phyloP scores from a whole-genome alignment of 92 coral and sea anemone genomes.

The Paramuricea clavata region DNA sequence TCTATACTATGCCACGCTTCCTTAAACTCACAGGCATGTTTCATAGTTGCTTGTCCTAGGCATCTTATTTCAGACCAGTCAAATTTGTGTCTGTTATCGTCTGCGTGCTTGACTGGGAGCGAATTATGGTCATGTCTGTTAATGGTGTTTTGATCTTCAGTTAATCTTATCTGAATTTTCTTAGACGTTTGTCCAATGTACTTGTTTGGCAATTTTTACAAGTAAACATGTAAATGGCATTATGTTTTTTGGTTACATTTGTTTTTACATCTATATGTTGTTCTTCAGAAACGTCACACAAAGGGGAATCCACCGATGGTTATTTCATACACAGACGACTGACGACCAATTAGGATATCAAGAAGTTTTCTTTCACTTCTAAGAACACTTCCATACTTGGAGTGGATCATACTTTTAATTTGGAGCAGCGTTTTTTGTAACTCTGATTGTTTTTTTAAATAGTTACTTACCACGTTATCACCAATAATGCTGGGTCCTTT shows the following conservation, averaged over 20 bases:
- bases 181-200: slow-evolving; percentile 24
- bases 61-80: not conserved
- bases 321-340: not conserved
- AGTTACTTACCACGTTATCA: not conserved
- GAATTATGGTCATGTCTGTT: not conserved
- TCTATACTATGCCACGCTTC: not conserved
- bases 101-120: not conserved
- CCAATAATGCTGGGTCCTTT: slow-evolving; percentile 42
- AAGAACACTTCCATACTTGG: not conserved
- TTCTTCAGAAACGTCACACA: too few relatives aligned
- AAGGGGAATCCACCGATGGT: slow-evolving; percentile 33
- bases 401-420: not conserved
- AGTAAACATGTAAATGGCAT: not conserved
- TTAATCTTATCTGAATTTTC: not conserved
- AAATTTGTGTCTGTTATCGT: not conserved
- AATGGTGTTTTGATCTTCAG: slow-evolving; percentile 6
- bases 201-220: not conserved
- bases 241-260: too few relatives aligned
- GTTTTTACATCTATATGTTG: too few relatives aligned
- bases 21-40: not conserved
- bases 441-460: slow-evolving; percentile 27
- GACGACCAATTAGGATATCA: slow-evolving; percentile 19
- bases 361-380: not conserved
- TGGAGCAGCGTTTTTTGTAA: not conserved
- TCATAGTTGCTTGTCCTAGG: not conserved